Conservation (phyloP, 2,797 vertebrate species). For the Lepidocolaptes lacrymiger region DNA sequence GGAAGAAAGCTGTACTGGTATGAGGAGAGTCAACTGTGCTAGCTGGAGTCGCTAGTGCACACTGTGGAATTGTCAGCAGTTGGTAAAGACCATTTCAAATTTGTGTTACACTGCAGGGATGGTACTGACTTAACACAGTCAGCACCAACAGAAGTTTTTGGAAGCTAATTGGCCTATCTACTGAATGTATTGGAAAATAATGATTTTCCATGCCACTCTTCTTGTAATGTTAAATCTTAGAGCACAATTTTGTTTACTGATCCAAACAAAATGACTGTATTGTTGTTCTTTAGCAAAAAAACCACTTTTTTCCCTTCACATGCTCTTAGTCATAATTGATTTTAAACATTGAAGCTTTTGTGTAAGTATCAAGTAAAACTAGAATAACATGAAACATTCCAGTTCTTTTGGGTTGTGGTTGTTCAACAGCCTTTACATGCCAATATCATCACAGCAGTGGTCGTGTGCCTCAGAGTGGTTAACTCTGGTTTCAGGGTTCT, state of each 20-base stretch:
- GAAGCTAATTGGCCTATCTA: background rate
- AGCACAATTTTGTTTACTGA: background rate
- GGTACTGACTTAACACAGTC: rapidly evolving
- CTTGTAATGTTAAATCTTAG: background rate
- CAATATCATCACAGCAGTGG: background rate
- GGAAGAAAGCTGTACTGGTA: background rate
- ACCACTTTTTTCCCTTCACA: background rate
- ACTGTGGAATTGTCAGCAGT: background rate
- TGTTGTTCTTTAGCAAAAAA: background rate
- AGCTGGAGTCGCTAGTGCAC: background rate
- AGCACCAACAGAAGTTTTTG: background rate
- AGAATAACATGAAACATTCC: background rate
- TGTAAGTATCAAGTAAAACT: background rate
- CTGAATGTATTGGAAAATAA: background rate
- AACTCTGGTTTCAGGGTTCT: background rate
- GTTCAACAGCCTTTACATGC: background rate
- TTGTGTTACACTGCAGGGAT: background rate
- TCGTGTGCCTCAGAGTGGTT: background rate
- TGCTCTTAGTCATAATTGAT: background rate
- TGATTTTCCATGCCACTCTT: background rate
- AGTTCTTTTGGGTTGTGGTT: background rate
- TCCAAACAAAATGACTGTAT: background rate
- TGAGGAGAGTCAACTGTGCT: background rate
- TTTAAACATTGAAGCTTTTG: background rate
- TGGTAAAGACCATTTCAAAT: background rate